Evolutionary conservation across 2,888 invertebrate species (phyloP), one percentile per base, ranked within the genome.

Genomic region (Drosophila mimetica): DNA sequence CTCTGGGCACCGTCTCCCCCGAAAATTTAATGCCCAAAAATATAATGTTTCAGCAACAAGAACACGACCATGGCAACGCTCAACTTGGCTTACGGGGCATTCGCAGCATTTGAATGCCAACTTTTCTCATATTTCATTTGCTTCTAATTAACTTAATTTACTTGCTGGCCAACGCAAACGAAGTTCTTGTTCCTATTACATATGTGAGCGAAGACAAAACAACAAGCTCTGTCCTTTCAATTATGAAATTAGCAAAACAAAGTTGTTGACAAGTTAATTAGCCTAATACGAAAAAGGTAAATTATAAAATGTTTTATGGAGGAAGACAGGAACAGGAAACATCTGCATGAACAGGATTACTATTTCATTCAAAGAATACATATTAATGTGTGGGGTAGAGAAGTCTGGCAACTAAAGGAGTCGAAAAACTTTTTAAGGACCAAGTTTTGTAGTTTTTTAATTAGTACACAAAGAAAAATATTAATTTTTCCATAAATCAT

Each of bases 121-220:
- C 67, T 83, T 86, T 83, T 75, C 75, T 60, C 78, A 83, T 83
- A 83, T 84, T 84, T 83, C 81, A 84, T 76, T 70, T 65, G 69
- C 53, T 55, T 75, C 67, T 74, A 83, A 83, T 83, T 83, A 86
- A 77, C 61, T 84, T 80, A 80, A 83, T 86, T 86, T 74, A 69
- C 75, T 82, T 61, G 75, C 44, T 51, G 70, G 41, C 54, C 60
- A 44, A 18, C 28, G 18, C 57, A 36, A 36, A 22, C n/a, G 16
- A 44, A 42, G n/a, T 41, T 47, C 55, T 41, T 54, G 66, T 34
- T 41, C 7, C 36, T n/a, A 28, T 32, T 65, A 18, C 66, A 54
- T 28, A 55, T 66, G 65, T 66, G 67, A 18, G 55, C 20, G 18
- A 25, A 18, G 54, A 14, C 25, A 48, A 67, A 67, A 57, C 37